Evolutionary conservation across 2,113 vertebrate species (phyloP), one percentile per base, ranked within the genome.

Genomic region (Andinoacara biseriatus): DNA sequence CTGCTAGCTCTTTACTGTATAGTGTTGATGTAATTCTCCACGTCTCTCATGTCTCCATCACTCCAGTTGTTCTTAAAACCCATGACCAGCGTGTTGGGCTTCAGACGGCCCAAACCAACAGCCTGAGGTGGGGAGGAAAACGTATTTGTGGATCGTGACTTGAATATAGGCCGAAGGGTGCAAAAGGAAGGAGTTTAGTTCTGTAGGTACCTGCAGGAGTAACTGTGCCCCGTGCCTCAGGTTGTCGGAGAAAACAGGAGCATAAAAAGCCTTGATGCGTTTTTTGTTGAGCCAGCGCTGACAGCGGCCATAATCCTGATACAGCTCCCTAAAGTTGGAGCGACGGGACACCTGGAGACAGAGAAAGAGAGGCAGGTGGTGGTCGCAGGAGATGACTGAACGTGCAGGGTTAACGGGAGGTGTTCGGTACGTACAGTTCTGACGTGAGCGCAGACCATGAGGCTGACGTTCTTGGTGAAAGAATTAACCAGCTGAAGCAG

Each of bases 1-100:
- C 31, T 54, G 26, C 46, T 14, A 5, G 17, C 29, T 15, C 29
- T n/a, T n/a, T n/a, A 99, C 98, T 99, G 98, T 85, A 99, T 96
- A 56, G 96, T 96, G 92, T 97, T 99, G 94, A 99, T 97, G 86
- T 98, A 99, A 59, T 94, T 96, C 90, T 99, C 98, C 85, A 99
- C 96, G 38, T 99, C 97, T 85, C 95, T 97, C 97, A 98, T 97
- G 87, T 98, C 96, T 84, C 95, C 87, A 58, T 98, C 95, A 14
- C 96, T 94, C 98, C 98, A 99, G 91, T 98, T 97, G 93, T 97
- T 98, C 92, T 99, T 99, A 95, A 98, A 99, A 75, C 98, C 98
- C 92, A 99, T 94, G 40, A 99, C 98, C 87, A 99, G 91, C 1
- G 97, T 99, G 88, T 99, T 99, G 58, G 98, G 98, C 89, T 96